Evolutionary conservation across 2,888 invertebrate genomes (phyloP), one percentile per base, ranked within the genome.

Genomic region (Quadroppia sp.): DNA sequence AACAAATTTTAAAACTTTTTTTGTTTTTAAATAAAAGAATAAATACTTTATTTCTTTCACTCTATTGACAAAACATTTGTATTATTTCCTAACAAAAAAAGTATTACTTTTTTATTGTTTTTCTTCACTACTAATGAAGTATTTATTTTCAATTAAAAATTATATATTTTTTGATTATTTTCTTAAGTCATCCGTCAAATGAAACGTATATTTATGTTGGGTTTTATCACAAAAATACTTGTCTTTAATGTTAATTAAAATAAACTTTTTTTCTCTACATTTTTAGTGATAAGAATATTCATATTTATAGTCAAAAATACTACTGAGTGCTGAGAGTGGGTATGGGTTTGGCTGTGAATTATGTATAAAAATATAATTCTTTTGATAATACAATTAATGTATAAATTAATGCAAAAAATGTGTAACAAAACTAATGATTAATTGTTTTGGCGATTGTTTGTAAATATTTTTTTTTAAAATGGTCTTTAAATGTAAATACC

Each of bases 31-130:
- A 2, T 15, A 45, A 45, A 45, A 45, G 45, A 45, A 15, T 2
- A 17, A 45, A 45, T 13, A 45, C 25, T 53, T n/a, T n/a, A n/a
- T n/a, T n/a, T n/a, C n/a, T n/a, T n/a, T n/a, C n/a, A n/a, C n/a
- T n/a, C n/a, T n/a, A 13, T 53, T 53, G 25, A 53, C 53, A 53
- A 53, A n/a, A 53, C 53, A 53, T 53, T 53, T 53, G 53, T 25
- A 25, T 25, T 25, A 23, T 25, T 9, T 53, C 53, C 4, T 25
- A n/a, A n/a, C n/a, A n/a, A n/a, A n/a, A n/a, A n/a, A n/a, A n/a
- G n/a, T n/a, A n/a, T n/a, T 45, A 45, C 45, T 45, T 45, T 45
- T 45, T 45, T 45, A 45, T n/a, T 45, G 17, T 13, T 45, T 45
- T 45, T 45, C 45, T 45, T 13, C n/a, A n/a, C 45, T 17, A 45